Base-by-base conservation (phyloP, 2,888 invertebrate genomes). In the Tortrix viridana region DNA sequence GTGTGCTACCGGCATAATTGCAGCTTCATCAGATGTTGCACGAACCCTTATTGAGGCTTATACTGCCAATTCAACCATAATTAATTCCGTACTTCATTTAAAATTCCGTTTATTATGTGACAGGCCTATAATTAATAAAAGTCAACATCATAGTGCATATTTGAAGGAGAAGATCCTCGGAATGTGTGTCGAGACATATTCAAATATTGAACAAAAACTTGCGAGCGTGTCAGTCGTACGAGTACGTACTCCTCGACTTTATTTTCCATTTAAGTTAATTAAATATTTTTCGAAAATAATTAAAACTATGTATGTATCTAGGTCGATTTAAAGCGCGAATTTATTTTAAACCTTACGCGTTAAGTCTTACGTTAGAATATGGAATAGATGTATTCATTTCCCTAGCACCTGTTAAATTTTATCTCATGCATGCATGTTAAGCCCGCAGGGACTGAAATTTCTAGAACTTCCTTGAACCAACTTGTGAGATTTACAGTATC, bases 171-270 rank as follows among this genome's bases (percentile, higher is more conserved):
- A 41, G 47, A 63, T 58, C 47, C 18, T 58, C 58, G 58, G 46
- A 48, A 58, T 63, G 57, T 58, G 57, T 63, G 63, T 58, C 63
- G 63, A 58, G 53, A 58, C 53, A 18, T 53, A 57, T 26, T 58
- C 32, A 57, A 63, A 63, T 58, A 63, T 58, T 63, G 53, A 47
- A 46, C 47, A 53, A 26, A 63, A 62, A 52, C 50, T 57, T 50
- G 38, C 50, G 50, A 46, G 23, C 44, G 38, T 57, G 32, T 38
- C n/a, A 20, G 41, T 41, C 41, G 20, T 37, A 50, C 19, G 32
- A 19, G 6, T 50, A 19, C 19, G 9, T 26, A 26, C 7, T n/a
- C n/a, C n/a, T 32, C 32, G 12, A 32, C 32, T 32, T 32, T 32
- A 7, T 32, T 26, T 9, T 48, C 7, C 16, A 6, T 32, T 26